Conservation (phyloP, 2,888 invertebrate species). For the Coelinius sp. region DNA sequence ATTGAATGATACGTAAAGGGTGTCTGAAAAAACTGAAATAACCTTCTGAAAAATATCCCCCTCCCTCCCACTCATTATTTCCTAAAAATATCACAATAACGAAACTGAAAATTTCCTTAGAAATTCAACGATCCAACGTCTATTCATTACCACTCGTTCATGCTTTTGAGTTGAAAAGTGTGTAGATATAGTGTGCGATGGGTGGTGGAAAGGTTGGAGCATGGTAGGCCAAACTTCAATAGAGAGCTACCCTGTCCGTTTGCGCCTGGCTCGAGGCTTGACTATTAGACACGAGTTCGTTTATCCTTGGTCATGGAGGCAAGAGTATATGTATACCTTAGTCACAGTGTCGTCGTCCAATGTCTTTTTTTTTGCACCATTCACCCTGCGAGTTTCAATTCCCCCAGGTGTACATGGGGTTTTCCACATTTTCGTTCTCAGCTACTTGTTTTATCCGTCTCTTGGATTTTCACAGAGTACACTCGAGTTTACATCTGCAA, state of each 20-base stretch:
- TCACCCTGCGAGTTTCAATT: conserved; percentile 19
- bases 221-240: not conserved
- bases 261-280: conserved; percentile 1
- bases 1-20: conserved; percentile 24
- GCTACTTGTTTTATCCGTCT: conserved; percentile 3
- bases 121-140: conserved; percentile 7
- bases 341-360: not conserved
- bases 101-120: not conserved
- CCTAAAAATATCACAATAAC: conserved; percentile 1
- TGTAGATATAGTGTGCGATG: not conserved
- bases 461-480: not conserved
- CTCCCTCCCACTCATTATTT: not conserved
- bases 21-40: not conserved
- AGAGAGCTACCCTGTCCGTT: conserved; percentile 14
- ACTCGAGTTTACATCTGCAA: conserved; percentile 10
- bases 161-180: not conserved
- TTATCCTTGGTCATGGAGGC: conserved; percentile 17
- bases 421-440: conserved; percentile 1
- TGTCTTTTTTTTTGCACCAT: not conserved
- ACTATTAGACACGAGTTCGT: conserved; percentile 14
- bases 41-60: conserved; percentile 14
- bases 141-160: conserved; percentile 2
- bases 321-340: too few relatives aligned
- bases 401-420: conserved; percentile 8
- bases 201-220: not conserved